Evolutionary conservation across 1,140 invertebrate genomes (phyloP), one percentile per base, ranked within the genome.

Genomic region (Drosophila watanabei): DNA sequence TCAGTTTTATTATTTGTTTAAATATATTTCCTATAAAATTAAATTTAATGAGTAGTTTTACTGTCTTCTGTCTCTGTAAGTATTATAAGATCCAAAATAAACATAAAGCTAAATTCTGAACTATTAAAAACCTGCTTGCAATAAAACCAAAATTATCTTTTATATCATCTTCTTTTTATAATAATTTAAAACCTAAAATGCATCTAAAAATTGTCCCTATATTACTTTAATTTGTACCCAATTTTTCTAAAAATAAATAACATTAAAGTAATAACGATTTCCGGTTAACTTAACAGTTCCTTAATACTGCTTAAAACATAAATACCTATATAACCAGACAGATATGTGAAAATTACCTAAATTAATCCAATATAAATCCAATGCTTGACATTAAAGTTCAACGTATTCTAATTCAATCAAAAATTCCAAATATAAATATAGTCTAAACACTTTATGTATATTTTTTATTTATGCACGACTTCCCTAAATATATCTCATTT

Each of bases 381-480:
- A 35, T 16, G 30, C 32, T 20, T 56, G 33, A 35, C 32, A 56
- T 37, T 39, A 48, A 35, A 72, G 70, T 73, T 71, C 68, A 73
- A 56, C 30, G 54, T 41, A 68, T 71, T 18, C 49, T 54, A 54
- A 60, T 43, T 18, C 52, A 43, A 30, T 49, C 13, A 20, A 20
- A 30, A 37, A 51, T 41, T 41, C 30, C n/a, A 11, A 20, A 18
- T 33, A 20, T 60, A 60, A 72, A 72, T 73, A 73, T 52, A 72
- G 56, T 35, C 33, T 24, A 28, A 41, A 7, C 32, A 45, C 37
- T 51, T 35, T 70, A 33, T 14, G 10, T 30, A 30, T 68, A 20
- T 30, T 18, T 35, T 20, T 43, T 68, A 71, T 71, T 59, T 72
- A 73, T 72, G 45, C 13, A 7, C 35, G 70, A 59, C 35, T 72